Evolutionary conservation across 2,797 vertebrate species (phyloP), one percentile per base, ranked within the genome.

Genomic region (Mallotus villosus): DNA sequence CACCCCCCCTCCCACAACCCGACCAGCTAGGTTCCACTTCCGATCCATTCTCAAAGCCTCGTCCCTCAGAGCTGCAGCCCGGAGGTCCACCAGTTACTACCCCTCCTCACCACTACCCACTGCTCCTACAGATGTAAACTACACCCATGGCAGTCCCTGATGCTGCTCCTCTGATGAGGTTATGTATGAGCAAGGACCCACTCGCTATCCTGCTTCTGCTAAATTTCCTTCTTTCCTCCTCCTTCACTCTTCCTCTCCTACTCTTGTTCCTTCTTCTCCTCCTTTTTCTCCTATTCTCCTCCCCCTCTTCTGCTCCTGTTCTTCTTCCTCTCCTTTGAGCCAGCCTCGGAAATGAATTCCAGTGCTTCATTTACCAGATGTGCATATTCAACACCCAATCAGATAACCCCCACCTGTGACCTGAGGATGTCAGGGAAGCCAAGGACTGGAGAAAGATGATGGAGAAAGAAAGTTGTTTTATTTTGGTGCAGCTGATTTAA

Each of bases 341-440:
- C 78, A 78, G 72, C 19, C 2, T 74, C 78, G 79, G 84, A 88
- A 84, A 90, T 89, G 79, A 88, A 89, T 87, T 83, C 78, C 81
- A 70, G 75, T 74, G 75, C 80, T 76, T 90, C 80, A 81, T 80
- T 74, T 76, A 57, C 70, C 80, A 74, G 83, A 87, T 87, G 87
- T 85, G 88, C 85, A 87, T 90, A 87, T 81, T 78, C 79, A 69
- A 81, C 84, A 81, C 85, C 83, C 87, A 86, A 89, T 91, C 86
- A 87, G 89, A 90, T 90, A 77, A 85, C 81, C 79, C 79, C 84
- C 88, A 90, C 89, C 89, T 91, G 89, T 86, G 88, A 89, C 82
- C 81, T 86, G 79, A 76, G 68, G 64, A 46, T 46, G 41, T 46
- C 41, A 46, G 12, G 12, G 41, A 46, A 46, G 41, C 41, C 41